These are phyloP conservation scores for Pempheris klunzingeri DNA, from an alignment of 2,797 vertebrate genomes.

Conservation along the genomic window DNA sequence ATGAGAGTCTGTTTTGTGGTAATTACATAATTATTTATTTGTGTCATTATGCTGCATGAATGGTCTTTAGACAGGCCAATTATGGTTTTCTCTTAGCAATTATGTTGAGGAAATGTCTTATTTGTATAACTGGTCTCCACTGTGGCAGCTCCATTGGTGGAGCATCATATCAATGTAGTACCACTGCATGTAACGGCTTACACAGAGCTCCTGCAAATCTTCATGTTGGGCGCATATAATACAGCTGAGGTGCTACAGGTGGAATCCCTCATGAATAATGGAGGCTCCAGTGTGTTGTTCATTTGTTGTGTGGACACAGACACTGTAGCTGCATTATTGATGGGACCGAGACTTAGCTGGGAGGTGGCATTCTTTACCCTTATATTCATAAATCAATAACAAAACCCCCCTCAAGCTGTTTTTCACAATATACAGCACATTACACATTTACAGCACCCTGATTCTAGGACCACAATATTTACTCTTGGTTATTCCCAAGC, in stretches of 20 bases:
- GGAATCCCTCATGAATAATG: slow-evolving; percentile 82
- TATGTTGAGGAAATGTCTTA: slow-evolving; percentile 7
- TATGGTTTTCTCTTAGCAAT: background rate
- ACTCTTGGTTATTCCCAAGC: background rate
- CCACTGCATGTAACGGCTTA: slow-evolving; percentile 18
- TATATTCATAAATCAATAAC: slow-evolving; percentile 73
- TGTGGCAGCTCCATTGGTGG: background rate
- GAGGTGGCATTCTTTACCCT: slow-evolving; percentile 63
- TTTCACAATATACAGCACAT: slow-evolving; percentile 35
- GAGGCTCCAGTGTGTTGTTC: slow-evolving; percentile 71
- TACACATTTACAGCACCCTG: slow-evolving; percentile 10
- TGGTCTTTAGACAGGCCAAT: slow-evolving; percentile 3
- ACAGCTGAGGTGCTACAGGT: slow-evolving; percentile 71
- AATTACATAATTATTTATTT: slow-evolving; percentile 5
- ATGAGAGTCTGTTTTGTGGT: background rate
- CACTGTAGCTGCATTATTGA: slow-evolving; percentile 83
- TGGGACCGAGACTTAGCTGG: slow-evolving; percentile 60
- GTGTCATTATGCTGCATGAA: slow-evolving; percentile 4
- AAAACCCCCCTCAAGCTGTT: slow-evolving; percentile 43
- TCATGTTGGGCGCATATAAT: slow-evolving; percentile 58
- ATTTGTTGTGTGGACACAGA: slow-evolving; percentile 82
- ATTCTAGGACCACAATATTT: slow-evolving; percentile 12
- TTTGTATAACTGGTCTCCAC: background rate
- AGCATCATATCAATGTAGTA: slow-evolving; percentile 5
- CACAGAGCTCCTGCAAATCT: slow-evolving; percentile 16